Conservation (phyloP, 2,797 vertebrate genomes). For the Trematomus bernacchii region DNA sequence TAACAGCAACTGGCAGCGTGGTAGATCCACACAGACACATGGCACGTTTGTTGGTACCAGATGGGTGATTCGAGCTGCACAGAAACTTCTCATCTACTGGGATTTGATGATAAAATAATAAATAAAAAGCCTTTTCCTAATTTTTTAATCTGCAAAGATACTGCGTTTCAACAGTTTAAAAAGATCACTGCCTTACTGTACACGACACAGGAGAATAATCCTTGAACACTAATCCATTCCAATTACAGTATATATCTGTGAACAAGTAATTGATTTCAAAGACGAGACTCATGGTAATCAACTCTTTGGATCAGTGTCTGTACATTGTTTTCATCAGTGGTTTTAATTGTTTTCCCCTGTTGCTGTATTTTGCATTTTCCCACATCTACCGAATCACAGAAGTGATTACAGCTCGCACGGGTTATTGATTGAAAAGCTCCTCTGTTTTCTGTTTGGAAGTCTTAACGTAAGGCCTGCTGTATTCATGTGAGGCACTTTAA, state of each 20-base stretch:
- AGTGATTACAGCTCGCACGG: conserved; percentile 45
- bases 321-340: conserved; percentile 52
- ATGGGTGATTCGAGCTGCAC: too few relatives aligned
- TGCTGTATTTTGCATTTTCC: conserved; percentile 46
- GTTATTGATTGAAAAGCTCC: conserved; percentile 48
- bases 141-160: conserved; percentile 11
- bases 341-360: conserved; percentile 63
- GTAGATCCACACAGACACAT: neutral
- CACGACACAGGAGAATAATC: conserved; percentile 15
- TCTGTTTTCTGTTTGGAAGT: conserved; percentile 37
- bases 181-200: conserved; percentile 21
- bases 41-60: too few relatives aligned
- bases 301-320: conserved; percentile 28
- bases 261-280: conserved; percentile 63
- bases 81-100: too few relatives aligned
- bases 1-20: conserved; percentile 23
- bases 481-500: conserved; percentile 49
- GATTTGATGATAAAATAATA: too few relatives aligned
- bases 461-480: conserved; percentile 31
- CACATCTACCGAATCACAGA: conserved; percentile 29
- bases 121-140: neutral
- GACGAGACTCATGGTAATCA: conserved; percentile 67
- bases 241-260: conserved; percentile 76
- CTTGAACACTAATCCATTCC: conserved; percentile 76
- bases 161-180: conserved; percentile 2